Evolutionary conservation across 2,888 invertebrate genomes (phyloP), one percentile per base, ranked within the genome.

Genomic region (Machimus atricapillus): DNA sequence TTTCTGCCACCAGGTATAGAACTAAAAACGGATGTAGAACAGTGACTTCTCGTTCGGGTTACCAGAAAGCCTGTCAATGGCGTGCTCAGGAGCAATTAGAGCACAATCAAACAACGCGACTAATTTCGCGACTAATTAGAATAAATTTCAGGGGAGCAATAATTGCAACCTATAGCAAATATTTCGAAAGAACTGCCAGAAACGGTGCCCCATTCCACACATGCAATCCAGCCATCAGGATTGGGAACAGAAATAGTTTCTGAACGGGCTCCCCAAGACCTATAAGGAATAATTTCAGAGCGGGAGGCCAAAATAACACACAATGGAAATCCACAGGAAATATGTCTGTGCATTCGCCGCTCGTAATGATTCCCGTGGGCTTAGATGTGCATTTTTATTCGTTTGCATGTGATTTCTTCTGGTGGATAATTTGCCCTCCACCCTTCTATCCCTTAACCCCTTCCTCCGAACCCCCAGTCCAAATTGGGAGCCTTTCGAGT

Each of bases 51-150:
- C 4, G 12, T 40, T 2, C 7, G 12, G 66, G 66, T 66, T 14
- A 23, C 27, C 19, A 23, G 23, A 27, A 27, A 19, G 0, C 27
- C 66, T 66, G 9, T 27, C 27, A 23, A 66, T 79, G 40, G 31
- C 52, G 52, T 79, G 79, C 46, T 23, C 8, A 0, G 5, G 5
- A 2, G 31, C 8, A 79, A 79, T 46, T 79, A 79, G 52, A 14
- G 31, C 27, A 27, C 23, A 31, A 27, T 79, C 46, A 79, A 27
- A 27, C 79, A 31, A 79, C 16, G 46, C 31, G 52, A 46, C 23
- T 78, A 78, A 78, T 66, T 23, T 66, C 12, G 66, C n/a, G n/a
- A 40, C 37, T 79, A 79, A 79, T 79, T 79, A 79, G 46, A 79
- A 46, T 79, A 79, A 79, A 79, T 52, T 79, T 79, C 27, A 46